Conservation (phyloP, 2,888 invertebrate genomes). For the Chorisops tibialis region DNA sequence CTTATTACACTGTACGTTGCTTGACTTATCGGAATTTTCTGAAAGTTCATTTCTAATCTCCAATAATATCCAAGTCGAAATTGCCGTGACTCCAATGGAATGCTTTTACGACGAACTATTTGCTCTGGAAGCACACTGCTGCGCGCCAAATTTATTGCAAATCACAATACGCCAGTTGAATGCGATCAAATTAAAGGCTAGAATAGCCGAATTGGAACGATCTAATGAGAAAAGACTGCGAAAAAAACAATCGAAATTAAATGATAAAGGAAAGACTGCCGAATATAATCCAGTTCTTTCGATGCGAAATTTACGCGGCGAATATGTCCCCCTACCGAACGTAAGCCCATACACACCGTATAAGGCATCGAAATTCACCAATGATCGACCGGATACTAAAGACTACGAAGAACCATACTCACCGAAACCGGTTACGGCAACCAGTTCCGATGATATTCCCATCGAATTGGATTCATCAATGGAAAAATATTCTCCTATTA, state of each 20-base stretch:
- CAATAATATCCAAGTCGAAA: conserved; percentile 22
- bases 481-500: conserved; percentile 1
- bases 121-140: conserved; percentile 5
- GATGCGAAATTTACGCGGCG: not conserved
- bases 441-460: not conserved
- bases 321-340: not conserved
- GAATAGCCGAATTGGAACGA: no score
- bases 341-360: conserved; percentile 7
- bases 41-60: conserved; percentile 7
- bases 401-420: conserved; percentile 14
- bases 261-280: not conserved
- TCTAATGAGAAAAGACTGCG: not conserved
- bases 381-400: not conserved
- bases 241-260: not conserved
- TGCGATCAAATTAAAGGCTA: no score
- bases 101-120: conserved; percentile 10
- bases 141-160: not conserved
- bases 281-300: no score
- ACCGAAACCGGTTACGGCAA: conserved; percentile 21
- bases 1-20: not conserved
- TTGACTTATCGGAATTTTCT: not conserved
- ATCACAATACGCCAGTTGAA: conserved; percentile 4
- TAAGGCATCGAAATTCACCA: conserved; percentile 12
- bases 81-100: conserved; percentile 10
- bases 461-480: not conserved